phyloP scores from a whole-genome alignment of 2,888 invertebrate genomes.

The Plutella xylostella region DNA sequence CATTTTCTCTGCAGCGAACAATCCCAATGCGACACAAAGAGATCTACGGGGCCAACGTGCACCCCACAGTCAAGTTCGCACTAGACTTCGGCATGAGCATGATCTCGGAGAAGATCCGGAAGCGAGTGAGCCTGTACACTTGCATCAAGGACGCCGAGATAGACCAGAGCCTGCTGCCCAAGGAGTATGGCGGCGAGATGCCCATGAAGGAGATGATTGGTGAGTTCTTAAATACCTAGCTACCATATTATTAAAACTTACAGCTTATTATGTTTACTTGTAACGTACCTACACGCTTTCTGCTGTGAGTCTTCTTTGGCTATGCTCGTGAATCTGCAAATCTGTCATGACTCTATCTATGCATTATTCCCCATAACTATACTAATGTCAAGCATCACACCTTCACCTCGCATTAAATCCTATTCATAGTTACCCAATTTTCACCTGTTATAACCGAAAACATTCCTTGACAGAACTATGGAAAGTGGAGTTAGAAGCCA shows the following conservation, averaged over 20 bases:
- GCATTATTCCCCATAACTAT: too few relatives aligned
- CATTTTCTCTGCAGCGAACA: conserved; percentile 66
- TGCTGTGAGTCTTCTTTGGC: too few relatives aligned
- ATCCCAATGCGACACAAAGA: conserved; percentile 85
- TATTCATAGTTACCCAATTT: too few relatives aligned
- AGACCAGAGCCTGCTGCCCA: conserved; percentile 75
- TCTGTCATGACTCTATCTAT: too few relatives aligned
- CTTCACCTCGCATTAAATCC: too few relatives aligned
- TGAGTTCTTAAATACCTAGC: too few relatives aligned
- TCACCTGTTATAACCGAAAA: conserved; percentile 1
- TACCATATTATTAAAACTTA: too few relatives aligned
- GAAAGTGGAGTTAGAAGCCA: conserved; percentile 74
- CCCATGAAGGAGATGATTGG: conserved; percentile 88
- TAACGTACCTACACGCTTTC: too few relatives aligned
- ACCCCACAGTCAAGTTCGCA: conserved; percentile 80
- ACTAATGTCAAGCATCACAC: too few relatives aligned
- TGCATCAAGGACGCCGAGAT: conserved; percentile 72
- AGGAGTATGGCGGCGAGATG: conserved; percentile 86
- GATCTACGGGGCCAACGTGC: conserved; percentile 80
- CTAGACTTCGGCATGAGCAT: conserved; percentile 82
- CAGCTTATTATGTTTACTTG: too few relatives aligned
- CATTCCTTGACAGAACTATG: conserved; percentile 67
- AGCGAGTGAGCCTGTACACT: conserved; percentile 75
- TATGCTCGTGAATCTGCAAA: too few relatives aligned
- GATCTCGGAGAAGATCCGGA: conserved; percentile 81